These are phyloP conservation scores for Mirounga angustirostris DNA, from an alignment of 2,113 vertebrate species.

Conservation along the genomic window DNA sequence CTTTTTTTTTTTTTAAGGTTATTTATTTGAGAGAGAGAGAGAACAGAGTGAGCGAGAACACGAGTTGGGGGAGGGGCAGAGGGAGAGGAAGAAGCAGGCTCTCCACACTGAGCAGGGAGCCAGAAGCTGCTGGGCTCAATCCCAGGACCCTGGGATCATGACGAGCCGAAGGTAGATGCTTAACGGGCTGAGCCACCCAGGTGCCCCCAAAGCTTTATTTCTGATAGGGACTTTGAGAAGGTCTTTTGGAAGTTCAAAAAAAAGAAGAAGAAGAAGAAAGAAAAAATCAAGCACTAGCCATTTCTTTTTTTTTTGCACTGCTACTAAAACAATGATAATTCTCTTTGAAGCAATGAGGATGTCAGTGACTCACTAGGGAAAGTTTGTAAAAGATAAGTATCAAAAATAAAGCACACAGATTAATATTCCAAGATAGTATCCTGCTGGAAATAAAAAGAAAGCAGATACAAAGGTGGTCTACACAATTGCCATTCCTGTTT, in stretches of 20 bases:
- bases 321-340: background rate
- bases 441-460: conserved; percentile 45
- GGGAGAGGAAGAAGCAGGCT: too few relatives aligned
- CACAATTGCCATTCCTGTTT: background rate
- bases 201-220: background rate
- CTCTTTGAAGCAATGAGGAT: background rate
- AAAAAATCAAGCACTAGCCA: background rate
- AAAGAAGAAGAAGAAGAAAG: background rate
- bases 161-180: too few relatives aligned
- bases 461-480: background rate
- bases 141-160: too few relatives aligned
- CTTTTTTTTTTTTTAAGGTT: background rate
- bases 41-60: too few relatives aligned
- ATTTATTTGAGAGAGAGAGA: too few relatives aligned
- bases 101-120: too few relatives aligned
- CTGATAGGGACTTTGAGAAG: background rate
- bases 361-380: background rate
- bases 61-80: too few relatives aligned
- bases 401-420: background rate
- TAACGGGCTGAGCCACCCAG: too few relatives aligned
- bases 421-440: background rate
- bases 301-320: background rate
- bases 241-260: background rate
- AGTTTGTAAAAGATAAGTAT: background rate
- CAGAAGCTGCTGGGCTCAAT: too few relatives aligned